phyloP scores from a whole-genome alignment of 2,888 invertebrate genomes.

The Drosophila birchii region DNA sequence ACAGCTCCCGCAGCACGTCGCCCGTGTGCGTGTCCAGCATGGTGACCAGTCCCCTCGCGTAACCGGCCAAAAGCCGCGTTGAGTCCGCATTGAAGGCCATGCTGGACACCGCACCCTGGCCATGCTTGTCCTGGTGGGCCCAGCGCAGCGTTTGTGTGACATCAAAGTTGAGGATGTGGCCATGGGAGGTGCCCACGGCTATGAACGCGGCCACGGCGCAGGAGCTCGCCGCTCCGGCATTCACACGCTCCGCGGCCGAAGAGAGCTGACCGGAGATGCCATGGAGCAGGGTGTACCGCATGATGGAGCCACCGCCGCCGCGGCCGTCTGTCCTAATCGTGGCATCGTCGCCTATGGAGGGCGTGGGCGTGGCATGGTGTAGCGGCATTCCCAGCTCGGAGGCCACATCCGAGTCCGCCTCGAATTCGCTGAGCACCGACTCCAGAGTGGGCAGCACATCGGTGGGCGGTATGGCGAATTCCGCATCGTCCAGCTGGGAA shows the following conservation, averaged over 20 bases:
- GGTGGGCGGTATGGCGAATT: constrained; percentile 92
- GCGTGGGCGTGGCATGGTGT: constrained; percentile 84
- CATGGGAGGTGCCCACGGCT: constrained; percentile 97
- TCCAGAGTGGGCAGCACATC: constrained; percentile 91
- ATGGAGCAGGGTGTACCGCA: constrained; percentile 92
- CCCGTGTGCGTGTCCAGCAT: constrained; percentile 95
- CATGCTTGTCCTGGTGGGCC: constrained; percentile 89
- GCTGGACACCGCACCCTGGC: constrained; percentile 92
- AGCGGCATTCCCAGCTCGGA: constrained; percentile 81
- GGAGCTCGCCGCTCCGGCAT: constrained; percentile 95
- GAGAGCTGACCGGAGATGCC: constrained; percentile 95
- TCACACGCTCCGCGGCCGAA: constrained; percentile 94
- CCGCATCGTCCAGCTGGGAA: constrained; percentile 90
- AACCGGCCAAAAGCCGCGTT: constrained; percentile 92
- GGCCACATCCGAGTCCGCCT: constrained; percentile 87
- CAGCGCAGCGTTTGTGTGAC: constrained; percentile 94
- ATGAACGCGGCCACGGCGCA: constrained; percentile 92
- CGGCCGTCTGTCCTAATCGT: constrained; percentile 85
- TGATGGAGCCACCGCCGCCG: constrained; percentile 86
- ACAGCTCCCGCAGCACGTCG: constrained; percentile 89
- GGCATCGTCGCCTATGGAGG: constrained; percentile 82
- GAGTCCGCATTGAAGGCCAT: constrained; percentile 95
- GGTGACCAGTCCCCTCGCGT: constrained; percentile 92
- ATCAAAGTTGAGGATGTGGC: constrained; percentile 94
- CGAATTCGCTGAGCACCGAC: constrained; percentile 91